Base-by-base conservation (phyloP, 2,113 vertebrate genomes). In the crab-eating macaque (Macaca fascicularis) region DNA sequence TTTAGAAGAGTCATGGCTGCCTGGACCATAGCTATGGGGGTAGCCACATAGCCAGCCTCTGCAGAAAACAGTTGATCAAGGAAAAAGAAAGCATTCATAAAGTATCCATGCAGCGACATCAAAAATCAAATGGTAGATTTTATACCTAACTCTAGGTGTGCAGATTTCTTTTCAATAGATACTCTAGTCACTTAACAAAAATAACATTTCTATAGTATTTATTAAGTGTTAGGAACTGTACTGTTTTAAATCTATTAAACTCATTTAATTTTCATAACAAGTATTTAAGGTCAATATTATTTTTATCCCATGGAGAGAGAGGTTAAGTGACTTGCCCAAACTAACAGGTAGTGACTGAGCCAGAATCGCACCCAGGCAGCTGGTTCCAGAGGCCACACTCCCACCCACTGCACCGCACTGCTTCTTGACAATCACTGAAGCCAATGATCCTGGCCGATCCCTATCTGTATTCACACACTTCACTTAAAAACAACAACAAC, bases 1-100 rank as follows among this genome's bases (percentile, higher is more conserved):
- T 98, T 99, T 72, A 99, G 99, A 89, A 99, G 98, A 27, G 99
- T 99, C 9, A 99, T 76, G 82, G 98, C 99, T 79, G 99, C 99
- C 91, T 99, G 99, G 48, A 99, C 99, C 99, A 99, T 99, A 84
- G 98, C 98, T 76, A 99, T 99, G 81, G 99, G 98, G 0, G 99
- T 99, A 86, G 99, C 98, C 92, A 99, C 97, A 55, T 99, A 99
- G 57, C 98, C 99, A 92, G 97, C 97, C 96, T 99, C 99, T 99
- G 97, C 61, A 72, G 69, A 96, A 69, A 94, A 17, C 7, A 69
- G 27, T 2, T 13, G 72, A 52, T 17, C 20, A 93, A 70, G 93
- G 32, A 78, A 50, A 80, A 90, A 52, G 22, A 11, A 22, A 35
- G 6, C 9, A 8, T 45, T 75, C 25, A 20, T n/a, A 14, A 61